Base-by-base conservation (phyloP, 2,797 vertebrate genomes). In the Ctenopoma multispine region DNA sequence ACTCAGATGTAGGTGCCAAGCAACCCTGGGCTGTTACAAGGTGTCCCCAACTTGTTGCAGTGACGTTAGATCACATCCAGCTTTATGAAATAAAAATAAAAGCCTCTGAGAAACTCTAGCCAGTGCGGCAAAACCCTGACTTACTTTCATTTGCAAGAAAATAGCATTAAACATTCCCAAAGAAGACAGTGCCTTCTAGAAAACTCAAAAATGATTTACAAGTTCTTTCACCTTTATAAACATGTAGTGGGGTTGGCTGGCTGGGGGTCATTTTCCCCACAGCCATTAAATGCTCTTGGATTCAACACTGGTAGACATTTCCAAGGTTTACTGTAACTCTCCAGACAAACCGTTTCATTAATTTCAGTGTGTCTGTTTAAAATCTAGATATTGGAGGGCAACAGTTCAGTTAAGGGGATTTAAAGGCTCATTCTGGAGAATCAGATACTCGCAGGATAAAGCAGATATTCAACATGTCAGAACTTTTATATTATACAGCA, bases 401-500 rank as follows among this genome's bases (percentile, higher is more conserved):
- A 56, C 58, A 74, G 63, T 62, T 23, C n/a, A 51, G 63, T 12
- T 5, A 10, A 55, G 63, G 48, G 50, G 50, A 61, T 80, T 84
- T 80, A 51, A 75, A 50, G 18, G 51, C 51, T 70, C 38, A 58
- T n/a, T 80, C 66, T n/a, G 71, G 67, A 85, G 62, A 73, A 63
- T 77, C 47, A 67, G 54, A 64, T 12, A 44, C 53, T 40, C 41
- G 43, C 29, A 55, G 65, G 49, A 44, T 20, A 59, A 48, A 15
- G 10, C 31, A 48, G 70, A 81, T 63, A 62, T 79, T 82, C 76
- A 83, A 72, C 77, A 70, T 83, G 80, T 85, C 84, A 82, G 55
- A 64, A 24, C 24, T 66, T 80, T 87, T 79, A 87, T 70, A 69
- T 73, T 87, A 58, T 40, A 53, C 87, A 87, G 86, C 57, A 36